phyloP scores from a whole-genome alignment of 2,797 vertebrate genomes.

The Spatula clypeata region DNA sequence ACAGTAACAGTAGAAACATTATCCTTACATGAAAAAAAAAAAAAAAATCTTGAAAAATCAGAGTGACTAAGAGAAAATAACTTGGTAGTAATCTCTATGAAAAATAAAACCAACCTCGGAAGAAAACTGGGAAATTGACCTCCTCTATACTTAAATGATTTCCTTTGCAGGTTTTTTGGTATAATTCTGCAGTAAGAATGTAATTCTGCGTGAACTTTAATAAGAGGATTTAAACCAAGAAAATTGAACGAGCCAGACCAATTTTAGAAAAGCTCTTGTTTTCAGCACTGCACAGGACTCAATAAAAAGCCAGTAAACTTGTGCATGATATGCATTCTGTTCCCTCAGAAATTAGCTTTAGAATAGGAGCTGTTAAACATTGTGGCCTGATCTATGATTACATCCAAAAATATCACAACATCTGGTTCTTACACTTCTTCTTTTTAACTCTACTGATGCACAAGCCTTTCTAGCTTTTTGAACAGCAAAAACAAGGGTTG shows the following conservation, averaged over 20 bases:
- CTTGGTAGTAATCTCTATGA: not conserved
- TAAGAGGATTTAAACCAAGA: constrained; percentile 9
- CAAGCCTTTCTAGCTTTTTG: not conserved
- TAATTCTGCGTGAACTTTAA: not conserved
- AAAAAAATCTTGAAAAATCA: not conserved
- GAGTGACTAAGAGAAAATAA: not conserved
- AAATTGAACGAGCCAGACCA: not conserved
- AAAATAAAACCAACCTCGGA: constrained; percentile 14
- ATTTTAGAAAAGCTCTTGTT: not conserved
- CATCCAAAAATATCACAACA: constrained; percentile 51
- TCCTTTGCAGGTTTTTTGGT: not conserved
- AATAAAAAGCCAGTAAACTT: not conserved
- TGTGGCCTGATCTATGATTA: not conserved
- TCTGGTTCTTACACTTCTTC: not conserved
- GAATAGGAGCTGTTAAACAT: not conserved
- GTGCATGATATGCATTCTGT: not conserved
- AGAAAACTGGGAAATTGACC: not conserved
- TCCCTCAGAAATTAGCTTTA: constrained; percentile 22
- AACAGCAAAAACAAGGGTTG: not conserved
- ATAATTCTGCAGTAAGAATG: not conserved
- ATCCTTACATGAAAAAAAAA: not conserved
- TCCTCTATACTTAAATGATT: not conserved
- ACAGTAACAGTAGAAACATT: not conserved
- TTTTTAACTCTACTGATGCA: not conserved
- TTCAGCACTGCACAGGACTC: not conserved